These are phyloP conservation scores for Nansenia antarctica DNA, from an alignment of 2,113 vertebrate genomes.

Conservation along the genomic window DNA sequence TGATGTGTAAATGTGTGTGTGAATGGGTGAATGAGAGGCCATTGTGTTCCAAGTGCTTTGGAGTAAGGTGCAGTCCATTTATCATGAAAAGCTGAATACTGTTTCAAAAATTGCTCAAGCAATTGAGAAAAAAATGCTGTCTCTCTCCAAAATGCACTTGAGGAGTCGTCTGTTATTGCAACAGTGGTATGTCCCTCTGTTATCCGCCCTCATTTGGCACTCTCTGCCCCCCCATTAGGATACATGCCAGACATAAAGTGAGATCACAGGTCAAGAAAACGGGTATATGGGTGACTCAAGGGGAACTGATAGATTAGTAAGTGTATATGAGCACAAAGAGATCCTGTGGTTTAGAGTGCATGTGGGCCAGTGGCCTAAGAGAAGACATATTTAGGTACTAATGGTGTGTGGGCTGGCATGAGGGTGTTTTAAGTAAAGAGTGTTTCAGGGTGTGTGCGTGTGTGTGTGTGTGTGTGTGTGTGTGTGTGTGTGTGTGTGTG, in stretches of 20 bases:
- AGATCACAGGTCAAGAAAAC: not conserved
- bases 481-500: not conserved
- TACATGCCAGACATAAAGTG: not conserved
- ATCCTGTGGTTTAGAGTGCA: not conserved
- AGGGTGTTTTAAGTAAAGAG: constrained; percentile 54
- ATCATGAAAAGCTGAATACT: too few species aligned
- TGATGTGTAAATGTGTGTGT: too few species aligned
- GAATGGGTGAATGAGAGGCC: too few species aligned
- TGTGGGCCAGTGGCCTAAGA: not conserved
- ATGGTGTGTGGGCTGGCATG: constrained; percentile 55
- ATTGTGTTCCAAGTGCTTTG: too few species aligned
- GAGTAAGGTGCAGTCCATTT: too few species aligned
- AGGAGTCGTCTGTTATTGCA: too few species aligned
- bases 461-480: not conserved
- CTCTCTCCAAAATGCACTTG: too few species aligned
- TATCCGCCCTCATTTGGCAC: not conserved
- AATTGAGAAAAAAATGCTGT: too few species aligned
- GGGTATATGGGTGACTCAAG: constrained; percentile 14
- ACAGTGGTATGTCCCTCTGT: too few species aligned
- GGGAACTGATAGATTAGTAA: not conserved
- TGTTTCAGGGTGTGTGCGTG: not conserved
- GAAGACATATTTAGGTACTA: constrained; percentile 37
- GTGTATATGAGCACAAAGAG: constrained; percentile 6
- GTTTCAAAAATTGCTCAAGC: too few species aligned
- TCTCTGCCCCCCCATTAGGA: not conserved